Evolutionary conservation across 2,797 vertebrate genomes (phyloP), one percentile per base, ranked within the genome.

Genomic region (Sebastes aleutianus): DNA sequence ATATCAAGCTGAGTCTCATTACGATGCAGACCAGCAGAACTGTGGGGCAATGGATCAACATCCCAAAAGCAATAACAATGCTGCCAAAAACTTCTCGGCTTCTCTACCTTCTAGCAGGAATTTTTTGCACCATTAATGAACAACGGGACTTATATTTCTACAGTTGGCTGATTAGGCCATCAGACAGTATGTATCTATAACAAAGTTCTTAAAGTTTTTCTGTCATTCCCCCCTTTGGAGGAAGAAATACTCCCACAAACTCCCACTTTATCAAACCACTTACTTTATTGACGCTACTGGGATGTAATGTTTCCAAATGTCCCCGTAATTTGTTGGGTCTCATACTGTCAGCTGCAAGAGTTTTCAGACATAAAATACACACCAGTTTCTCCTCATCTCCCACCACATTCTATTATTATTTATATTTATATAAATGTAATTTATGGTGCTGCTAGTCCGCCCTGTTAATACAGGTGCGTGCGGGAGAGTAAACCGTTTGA

Each of bases 11-110:
- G 27, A 54, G 70, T 62, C 78, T 88, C 79, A 85, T 92, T 87
- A 82, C 31, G 63, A 92, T 90, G 86, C 90, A 90, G 87, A 80
- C 76, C 67, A 78, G 80, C 72, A 76, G 65, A 87, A 79, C 70
- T 70, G 69, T 14, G 9, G 74, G 79, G 74, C 83, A 85, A 79
- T 70, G 70, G 85, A 85, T 78, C 78, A 85, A 71, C 83, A 76
- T 86, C 74, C 79, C 72, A 73, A 81, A 87, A 86, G 75, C 58
- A 86, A 82, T 65, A 83, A 87, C 74, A 85, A 71, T 87, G 67
- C 67, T 83, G 53, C 76, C 57, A 65, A 87, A 82, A 85, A 74
- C 47, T 78, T 84, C 34, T 50, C 3, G 6, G 54, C 64, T 78
- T 84, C 56, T 74, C 14, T 26, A 26, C 32, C 50, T 64, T 79